phyloP scores from a whole-genome alignment of 2,797 vertebrate genomes.

The Acanthis flammea region DNA sequence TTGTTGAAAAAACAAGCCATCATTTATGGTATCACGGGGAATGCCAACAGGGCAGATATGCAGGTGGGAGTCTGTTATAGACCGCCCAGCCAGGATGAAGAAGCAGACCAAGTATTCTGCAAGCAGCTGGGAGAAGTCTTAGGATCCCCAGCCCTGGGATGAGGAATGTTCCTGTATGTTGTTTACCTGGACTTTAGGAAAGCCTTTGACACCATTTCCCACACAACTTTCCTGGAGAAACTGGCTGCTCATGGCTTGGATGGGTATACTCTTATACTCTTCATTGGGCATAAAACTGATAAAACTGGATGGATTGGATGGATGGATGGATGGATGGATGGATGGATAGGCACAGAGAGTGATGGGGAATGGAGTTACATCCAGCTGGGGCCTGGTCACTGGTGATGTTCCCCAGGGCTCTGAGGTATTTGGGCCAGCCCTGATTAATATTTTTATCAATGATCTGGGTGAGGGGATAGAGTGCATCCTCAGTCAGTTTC shows the following conservation, averaged over 20 bases:
- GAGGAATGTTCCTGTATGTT: background rate
- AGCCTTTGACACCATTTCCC: background rate
- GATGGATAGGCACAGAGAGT: background rate
- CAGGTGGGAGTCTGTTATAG: background rate
- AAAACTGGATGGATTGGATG: background rate
- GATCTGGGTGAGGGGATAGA: background rate
- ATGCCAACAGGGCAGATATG: background rate
- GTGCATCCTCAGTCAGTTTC: background rate
- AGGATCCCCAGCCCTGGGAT: background rate
- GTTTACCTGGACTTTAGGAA: background rate
- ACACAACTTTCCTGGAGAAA: background rate
- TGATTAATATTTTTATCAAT: background rate
- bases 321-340: too few relatives aligned
- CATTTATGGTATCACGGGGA: background rate
- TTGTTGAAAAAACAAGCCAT: background rate
- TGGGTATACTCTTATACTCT: rapidly evolving
- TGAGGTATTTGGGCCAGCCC: background rate
- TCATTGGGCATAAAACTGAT: background rate
- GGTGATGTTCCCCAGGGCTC: background rate
- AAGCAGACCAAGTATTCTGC: background rate
- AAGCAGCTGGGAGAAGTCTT: background rate
- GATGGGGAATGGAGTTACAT: background rate
- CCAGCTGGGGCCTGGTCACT: background rate
- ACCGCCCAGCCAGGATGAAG: background rate
- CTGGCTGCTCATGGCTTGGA: background rate